Evolutionary conservation across 2,797 vertebrate genomes (phyloP), one percentile per base, ranked within the genome.

Genomic region (Microctenopoma stevenorrisi): DNA sequence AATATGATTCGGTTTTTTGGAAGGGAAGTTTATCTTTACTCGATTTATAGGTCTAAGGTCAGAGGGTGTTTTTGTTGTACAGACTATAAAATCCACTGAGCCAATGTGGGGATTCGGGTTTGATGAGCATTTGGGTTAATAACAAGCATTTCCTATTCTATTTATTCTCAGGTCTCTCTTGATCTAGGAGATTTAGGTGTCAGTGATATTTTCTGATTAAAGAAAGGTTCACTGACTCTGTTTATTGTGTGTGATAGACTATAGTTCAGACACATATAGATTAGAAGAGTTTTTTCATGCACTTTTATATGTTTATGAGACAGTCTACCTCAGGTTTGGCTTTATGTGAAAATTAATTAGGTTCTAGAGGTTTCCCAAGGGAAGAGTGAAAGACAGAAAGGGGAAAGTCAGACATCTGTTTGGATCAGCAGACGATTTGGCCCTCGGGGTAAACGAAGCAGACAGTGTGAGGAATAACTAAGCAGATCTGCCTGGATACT

Each of bases 401-500:
- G 47, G 37, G 63, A 71, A 56, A 80, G 53, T 30, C 44, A 48
- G 59, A 65, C 68, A 74, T 77, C 59, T 86, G 81, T 82, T 89
- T 59, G 64, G 59, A 82, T 56, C 68, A 77, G 78, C 26, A 61
- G 28, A 58, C 1, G 7, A 63, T 74, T 66, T 55, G 58, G 56
- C 72, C 83, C 82, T 63, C 14, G 10, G 76, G 87, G 83, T 60
- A 83, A 86, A 81, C 65, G 7, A 75, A 72, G 68, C 68, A 42
- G 30, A 72, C 76, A 67, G 37, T 7, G 58, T 26, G 7, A 28
- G 13, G 14, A 76, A 52, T 44, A 65, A 78, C 53, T 57, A 25
- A 75, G 70, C 68, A 82, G 74, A 89, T 88, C 85, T 86, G 79
- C 88, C 87, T 85, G 62, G 78, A 90, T 86, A 90, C 88, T 71